phyloP scores from a whole-genome alignment of 2,113 vertebrate species.

The Mesoclemmys tuberculata region DNA sequence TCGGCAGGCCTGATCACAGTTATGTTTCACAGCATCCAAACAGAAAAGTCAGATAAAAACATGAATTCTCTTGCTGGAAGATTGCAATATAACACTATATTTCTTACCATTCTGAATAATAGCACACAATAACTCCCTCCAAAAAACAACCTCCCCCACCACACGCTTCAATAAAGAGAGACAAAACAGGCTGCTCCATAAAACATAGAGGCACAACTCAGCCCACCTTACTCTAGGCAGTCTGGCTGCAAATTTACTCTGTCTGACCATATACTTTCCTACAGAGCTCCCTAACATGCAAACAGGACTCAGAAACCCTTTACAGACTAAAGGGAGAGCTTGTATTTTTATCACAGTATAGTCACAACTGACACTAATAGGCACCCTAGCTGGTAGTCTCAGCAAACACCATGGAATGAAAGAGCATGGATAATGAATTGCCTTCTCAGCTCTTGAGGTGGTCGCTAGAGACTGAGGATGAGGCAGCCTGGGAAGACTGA shows the following conservation, averaged over 20 bases:
- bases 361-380: neutral
- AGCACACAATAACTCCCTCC: neutral
- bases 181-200: neutral
- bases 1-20: neutral
- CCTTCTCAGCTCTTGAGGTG: neutral
- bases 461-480: accelerated
- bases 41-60: neutral
- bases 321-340: neutral
- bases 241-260: neutral
- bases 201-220: neutral
- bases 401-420: neutral
- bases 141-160: neutral
- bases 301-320: neutral
- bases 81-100: neutral
- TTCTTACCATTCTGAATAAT: neutral
- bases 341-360: neutral
- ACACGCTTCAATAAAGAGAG: neutral
- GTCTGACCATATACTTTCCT: neutral
- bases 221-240: neutral
- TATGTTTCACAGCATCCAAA: neutral
- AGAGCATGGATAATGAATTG: neutral
- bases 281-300: neutral
- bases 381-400: neutral
- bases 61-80: neutral
- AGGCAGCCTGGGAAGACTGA: accelerated